These are phyloP conservation scores for Drosophila anomelani DNA, from an alignment of 2,888 invertebrate species.

Conservation along the genomic window DNA sequence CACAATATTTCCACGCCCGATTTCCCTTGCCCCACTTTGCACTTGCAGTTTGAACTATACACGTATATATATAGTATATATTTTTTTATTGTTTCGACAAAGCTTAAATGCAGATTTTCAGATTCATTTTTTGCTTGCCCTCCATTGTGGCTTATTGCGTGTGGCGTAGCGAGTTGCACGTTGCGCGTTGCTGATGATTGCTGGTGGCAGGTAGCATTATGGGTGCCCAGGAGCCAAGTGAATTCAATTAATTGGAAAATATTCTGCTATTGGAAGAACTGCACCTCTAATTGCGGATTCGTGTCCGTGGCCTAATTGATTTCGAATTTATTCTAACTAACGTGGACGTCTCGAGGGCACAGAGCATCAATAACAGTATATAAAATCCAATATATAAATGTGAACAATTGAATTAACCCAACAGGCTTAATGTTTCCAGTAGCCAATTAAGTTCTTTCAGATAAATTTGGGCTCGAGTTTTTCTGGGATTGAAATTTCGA, in stretches of 20 bases:
- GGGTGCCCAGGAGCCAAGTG: slow-evolving; percentile 11
- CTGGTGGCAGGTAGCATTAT: slow-evolving; percentile 2
- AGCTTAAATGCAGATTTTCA: slow-evolving; percentile 40
- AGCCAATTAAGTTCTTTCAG: background rate
- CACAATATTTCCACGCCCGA: slow-evolving; percentile 52
- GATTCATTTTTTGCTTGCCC: slow-evolving; percentile 7
- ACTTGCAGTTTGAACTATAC: slow-evolving; percentile 18
- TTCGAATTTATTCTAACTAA: slow-evolving; percentile 10
- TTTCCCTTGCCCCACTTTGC: slow-evolving; percentile 24
- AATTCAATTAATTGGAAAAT: slow-evolving; percentile 27
- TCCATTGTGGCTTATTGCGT: slow-evolving; percentile 8
- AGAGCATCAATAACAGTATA: background rate
- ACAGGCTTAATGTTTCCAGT: background rate
- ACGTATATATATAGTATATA: background rate
- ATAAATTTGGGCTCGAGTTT: background rate
- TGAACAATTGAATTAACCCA: no score
- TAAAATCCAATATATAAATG: background rate
- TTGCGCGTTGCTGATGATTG: background rate
- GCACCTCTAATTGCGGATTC: slow-evolving; percentile 25
- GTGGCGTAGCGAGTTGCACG: background rate
- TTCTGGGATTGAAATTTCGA: background rate
- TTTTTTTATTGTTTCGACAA: background rate
- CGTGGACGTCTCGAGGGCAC: slow-evolving; percentile 18
- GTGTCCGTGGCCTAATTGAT: slow-evolving; percentile 17
- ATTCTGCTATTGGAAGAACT: background rate